A percentile compares a stretch with the other conserved stretches of the same genome.
phyloP scores from a whole-genome alignment of 2,113 vertebrate species.

The Brachypodius melanocephalos region DNA sequence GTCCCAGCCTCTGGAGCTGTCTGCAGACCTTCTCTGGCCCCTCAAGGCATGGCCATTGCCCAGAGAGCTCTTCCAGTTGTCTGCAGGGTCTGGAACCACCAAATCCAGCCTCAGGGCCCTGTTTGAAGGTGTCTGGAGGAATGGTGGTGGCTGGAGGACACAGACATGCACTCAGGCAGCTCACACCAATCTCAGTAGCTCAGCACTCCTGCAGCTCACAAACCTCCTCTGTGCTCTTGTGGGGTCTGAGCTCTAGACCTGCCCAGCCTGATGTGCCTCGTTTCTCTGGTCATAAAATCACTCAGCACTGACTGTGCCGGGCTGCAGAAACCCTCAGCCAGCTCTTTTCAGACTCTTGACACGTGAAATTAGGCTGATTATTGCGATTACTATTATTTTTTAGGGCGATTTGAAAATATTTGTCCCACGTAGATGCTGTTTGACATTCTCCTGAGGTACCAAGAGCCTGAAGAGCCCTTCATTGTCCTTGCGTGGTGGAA shows the following conservation, averaged over 20 bases:
- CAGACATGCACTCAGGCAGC: not conserved
- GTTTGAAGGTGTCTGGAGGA: not conserved
- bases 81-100: not conserved
- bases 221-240: not conserved
- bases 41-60: rapidly evolving
- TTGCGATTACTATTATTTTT: conserved; percentile 14
- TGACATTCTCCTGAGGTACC: not conserved
- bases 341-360: not conserved
- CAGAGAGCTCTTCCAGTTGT: not conserved
- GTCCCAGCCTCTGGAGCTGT: not conserved
- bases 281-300: not conserved
- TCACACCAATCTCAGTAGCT: not conserved
- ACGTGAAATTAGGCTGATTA: not conserved
- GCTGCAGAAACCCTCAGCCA: not conserved
- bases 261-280: not conserved
- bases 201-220: not conserved
- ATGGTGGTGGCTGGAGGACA: not conserved
- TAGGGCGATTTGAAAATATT: conserved; percentile 30
- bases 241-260: not conserved
- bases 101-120: not conserved
- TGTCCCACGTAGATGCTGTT: not conserved
- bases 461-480: conserved; percentile 31
- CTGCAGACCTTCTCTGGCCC: not conserved
- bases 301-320: not conserved
- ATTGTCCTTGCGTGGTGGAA: not conserved